Evolutionary conservation across 1,140 invertebrate genomes (phyloP), one percentile per base, ranked within the genome.

Genomic region (Halyomorpha halys): DNA sequence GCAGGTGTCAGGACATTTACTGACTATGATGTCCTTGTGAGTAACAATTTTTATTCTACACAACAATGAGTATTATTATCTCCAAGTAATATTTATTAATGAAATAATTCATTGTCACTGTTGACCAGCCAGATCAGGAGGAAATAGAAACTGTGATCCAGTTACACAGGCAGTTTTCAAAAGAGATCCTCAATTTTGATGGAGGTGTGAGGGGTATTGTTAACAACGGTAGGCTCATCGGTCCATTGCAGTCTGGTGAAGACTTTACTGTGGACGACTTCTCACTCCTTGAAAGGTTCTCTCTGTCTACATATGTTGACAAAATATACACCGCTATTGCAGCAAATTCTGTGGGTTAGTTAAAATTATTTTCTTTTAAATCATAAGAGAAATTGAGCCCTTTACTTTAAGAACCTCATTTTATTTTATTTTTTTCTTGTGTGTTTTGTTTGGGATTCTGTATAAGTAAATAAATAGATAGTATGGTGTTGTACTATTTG

Each of bases 231-330:
- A 82, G 89, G 61, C 78, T 97, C 15, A 79, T 96, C 63, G 96
- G 94, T 8, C 92, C 94, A 0, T 79, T 98, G 11, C 76, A 81
- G 1, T 72, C 79, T 0, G 75, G 79, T 47, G 95, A 98, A 74
- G 73, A 74, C 27, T 96, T 99, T 74, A 85, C 84, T n/a, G 77
- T 81, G 19, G 94, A 97, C 64, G 97, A 99, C 77, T 96, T 97
- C 74, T 78, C 82, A 23, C 77, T 99, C 21, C 77, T 98, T 61
- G 93, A 98, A 72, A 86, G 89, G 73, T 84, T 83, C 72, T 84
- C 83, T 70, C 77, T 85, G 69, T 80, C 80, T 65, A 78, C 82
- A 13, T 91, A 90, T 74, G 85, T 85, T 1, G 86, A 92, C 64
- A 92, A 92, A 76, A 78, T 94, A 54, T 79, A 83, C 18, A 81